Base-by-base conservation (phyloP, 2,113 vertebrate genomes). In the Petroica traversi region DNA sequence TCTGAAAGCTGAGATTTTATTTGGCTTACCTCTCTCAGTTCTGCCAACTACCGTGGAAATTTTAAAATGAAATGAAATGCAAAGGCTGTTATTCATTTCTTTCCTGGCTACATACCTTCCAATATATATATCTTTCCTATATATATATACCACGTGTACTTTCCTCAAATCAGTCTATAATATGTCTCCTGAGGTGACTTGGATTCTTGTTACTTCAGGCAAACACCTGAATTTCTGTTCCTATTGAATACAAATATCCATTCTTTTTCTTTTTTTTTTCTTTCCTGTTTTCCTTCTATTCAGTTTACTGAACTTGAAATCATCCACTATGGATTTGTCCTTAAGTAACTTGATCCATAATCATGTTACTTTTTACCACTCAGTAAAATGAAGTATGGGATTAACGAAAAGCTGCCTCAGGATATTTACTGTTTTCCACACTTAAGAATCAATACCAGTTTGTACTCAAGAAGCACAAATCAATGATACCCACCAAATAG, bases 361-460 rank as follows among this genome's bases (percentile, higher is more conserved):
- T 57, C 36, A 61, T 20, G 22, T 63, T 93, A 24, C 12, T 31
- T 82, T 92, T 64, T 79, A 36, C 36, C 13, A 36, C 19, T 83
- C n/a, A 48, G 17, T 68, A 79, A 88, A 93, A 83, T 36, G 17
- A 88, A 82, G 16, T 40, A 67, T 38, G 8, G 10, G 52, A 76
- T 88, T 85, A 95, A 63, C 28, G 41, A 83, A 92, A 89, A 93
- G 24, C 22, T 88, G 67, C 28, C 19, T 64, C 33, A 31, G 31
- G 62, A 48, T 93, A 67, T 88, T 85, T 75, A 82, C 19, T 2
- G 5, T 28, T 93, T 92, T 67, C 49, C 9, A 48, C 31, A 28
- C 45, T 72, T 83, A 26, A 61, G 31, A 93, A 88, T 92, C 82
- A 61, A 83, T 88, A 88, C 3, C 24, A 59, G 34, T 72, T 88